phyloP scores from a whole-genome alignment of 2,113 vertebrate genomes.

The Murina feae region DNA sequence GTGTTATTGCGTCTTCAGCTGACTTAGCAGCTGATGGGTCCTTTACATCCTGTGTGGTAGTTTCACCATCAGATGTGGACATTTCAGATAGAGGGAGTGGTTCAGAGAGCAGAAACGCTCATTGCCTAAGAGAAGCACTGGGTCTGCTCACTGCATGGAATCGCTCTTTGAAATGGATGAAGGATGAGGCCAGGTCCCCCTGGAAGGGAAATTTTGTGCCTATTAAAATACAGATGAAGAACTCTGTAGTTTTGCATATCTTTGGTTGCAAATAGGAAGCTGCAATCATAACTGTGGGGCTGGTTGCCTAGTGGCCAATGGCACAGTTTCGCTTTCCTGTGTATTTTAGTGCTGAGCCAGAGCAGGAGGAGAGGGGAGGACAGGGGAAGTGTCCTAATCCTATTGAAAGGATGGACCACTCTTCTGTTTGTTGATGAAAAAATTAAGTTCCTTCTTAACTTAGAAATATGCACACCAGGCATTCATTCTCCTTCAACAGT shows the following conservation, averaged over 20 bases:
- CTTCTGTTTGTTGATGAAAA: background rate
- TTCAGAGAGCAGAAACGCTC: slow-evolving; percentile 46
- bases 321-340: background rate
- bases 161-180: background rate
- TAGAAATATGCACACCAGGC: background rate
- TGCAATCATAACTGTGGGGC: background rate
- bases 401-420: background rate
- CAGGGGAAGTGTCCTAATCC: background rate
- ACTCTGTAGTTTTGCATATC: background rate
- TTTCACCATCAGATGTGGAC: slow-evolving; percentile 27
- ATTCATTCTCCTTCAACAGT: background rate
- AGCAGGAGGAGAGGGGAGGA: background rate
- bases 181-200: background rate
- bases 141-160: background rate
- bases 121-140: background rate
- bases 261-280: background rate
- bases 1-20: background rate
- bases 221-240: slow-evolving; percentile 22
- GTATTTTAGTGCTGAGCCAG: background rate
- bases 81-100: slow-evolving; percentile 26
- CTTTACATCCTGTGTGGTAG: background rate
- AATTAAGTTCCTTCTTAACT: slow-evolving; percentile 1
- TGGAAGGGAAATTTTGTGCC: background rate
- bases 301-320: background rate
- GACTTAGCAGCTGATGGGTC: background rate